Evolutionary conservation across 2,113 vertebrate species (phyloP).

Genomic region (Himantopus leucocephalus): DNA sequence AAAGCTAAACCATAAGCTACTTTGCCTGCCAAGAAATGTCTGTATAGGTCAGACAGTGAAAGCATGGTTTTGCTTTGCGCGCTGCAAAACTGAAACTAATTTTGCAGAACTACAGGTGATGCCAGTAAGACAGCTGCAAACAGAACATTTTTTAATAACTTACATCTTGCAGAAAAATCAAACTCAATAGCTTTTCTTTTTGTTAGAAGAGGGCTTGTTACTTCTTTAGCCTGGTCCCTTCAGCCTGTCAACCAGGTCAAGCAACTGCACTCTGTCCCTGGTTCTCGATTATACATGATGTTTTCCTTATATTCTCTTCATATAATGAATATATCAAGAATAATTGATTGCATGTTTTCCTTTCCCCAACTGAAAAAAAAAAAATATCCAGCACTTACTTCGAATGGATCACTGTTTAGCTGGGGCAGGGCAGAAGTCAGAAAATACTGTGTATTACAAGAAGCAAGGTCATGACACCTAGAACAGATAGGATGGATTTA

Average conservation of each 20-base stretch:
- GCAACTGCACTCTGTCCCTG: not conserved
- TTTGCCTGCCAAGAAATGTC: not conserved
- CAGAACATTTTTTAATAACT: not conserved
- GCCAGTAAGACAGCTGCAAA: not conserved
- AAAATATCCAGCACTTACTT: not conserved
- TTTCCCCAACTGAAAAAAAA: not conserved
- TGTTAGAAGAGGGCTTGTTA: not conserved
- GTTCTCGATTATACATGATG: not conserved
- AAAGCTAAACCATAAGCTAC: not conserved
- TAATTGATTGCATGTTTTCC: not conserved
- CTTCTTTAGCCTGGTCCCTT: not conserved
- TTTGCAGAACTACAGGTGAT: slow-evolving; percentile 30
- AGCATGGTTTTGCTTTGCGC: not conserved
- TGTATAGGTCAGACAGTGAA: not conserved
- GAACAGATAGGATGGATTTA: not conserved
- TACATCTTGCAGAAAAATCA: not conserved
- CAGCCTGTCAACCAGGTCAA: not conserved
- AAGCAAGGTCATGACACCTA: not conserved
- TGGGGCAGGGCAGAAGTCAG: not conserved
- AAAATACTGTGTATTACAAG: not conserved
- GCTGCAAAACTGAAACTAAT: slow-evolving; percentile 22
- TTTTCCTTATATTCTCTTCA: not conserved
- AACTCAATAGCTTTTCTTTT: not conserved
- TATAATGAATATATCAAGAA: not conserved
- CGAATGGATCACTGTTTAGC: not conserved